Evolutionary conservation across 37 sponge, comb jelly and placozoan genomes (phyloP), one percentile per base, ranked within the genome.

Genomic region (Dysidea cf. avara): DNA sequence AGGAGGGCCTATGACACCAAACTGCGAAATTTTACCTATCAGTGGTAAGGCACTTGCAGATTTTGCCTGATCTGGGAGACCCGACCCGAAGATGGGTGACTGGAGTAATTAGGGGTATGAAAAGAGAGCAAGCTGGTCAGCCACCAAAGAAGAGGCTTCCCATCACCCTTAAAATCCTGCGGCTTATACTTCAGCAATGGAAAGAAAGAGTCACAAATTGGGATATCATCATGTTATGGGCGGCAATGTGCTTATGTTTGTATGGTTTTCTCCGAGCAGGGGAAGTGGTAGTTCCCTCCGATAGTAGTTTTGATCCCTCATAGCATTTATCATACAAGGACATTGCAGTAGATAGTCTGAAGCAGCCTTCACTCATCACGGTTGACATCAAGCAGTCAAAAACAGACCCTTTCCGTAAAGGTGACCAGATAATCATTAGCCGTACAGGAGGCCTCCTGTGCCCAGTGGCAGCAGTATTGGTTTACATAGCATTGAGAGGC

Each of bases 171-270:
- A 24, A 24, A 18, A 74, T 74, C 28, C 47, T 58, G 24, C 24
- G 54, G 31, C 11, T 43, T 5, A 20, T 74, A 33, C 24, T 16
- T 0, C 26, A 39, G 2, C 0, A 61, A 0, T 74, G 61, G 74
- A 61, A n/a, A 18, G 43, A 20, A 14, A n/a, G n/a, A n/a, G n/a
- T n/a, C n/a, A 13, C 13, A 18, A 16, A 49, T 26, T 40, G 28
- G 51, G 43, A 75, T 32, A 48, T 25, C 48, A 46, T 28, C 33
- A 75, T 75, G 75, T 22, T 75, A 29, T 75, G 75, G 64, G 75
- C 75, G 17, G 75, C 75, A 32, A 22, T 35, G 16, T 75, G 75
- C 51, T 20, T 75, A 49, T 39, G 63, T 47, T 75, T 75, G 20
- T 75, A 34, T 49, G 64, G 53, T 16, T 62, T 62, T 39, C 51